Conservation (phyloP, 64 coral and sea anemone genomes). For the Dendrophyllia cribrosa region DNA sequence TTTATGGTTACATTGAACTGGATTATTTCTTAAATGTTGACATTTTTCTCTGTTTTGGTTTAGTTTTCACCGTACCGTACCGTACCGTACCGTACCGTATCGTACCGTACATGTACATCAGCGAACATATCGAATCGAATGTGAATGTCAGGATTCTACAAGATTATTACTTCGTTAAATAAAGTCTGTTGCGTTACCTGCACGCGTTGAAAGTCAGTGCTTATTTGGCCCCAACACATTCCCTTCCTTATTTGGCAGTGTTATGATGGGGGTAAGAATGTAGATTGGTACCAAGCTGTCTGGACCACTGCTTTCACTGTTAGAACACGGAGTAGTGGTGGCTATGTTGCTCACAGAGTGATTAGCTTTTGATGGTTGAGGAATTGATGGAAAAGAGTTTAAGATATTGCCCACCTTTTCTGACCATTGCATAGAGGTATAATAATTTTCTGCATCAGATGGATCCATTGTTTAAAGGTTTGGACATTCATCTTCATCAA, state of each 20-base stretch:
- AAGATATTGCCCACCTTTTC: neutral
- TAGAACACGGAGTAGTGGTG: neutral
- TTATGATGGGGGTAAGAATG: neutral
- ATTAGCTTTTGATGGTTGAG: neutral
- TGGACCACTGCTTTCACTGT: neutral
- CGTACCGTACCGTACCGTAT: no score
- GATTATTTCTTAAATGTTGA: neutral
- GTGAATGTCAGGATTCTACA: no score
- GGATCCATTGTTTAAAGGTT: no score
- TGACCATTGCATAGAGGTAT: neutral
- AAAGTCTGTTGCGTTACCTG: no score
- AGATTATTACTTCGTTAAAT: no score
- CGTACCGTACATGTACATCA: no score
- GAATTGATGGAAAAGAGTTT: neutral
- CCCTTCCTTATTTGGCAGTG: neutral
- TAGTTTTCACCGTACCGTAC: constrained; percentile 10
- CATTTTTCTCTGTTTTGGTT: neutral
- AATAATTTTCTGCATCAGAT: neutral
- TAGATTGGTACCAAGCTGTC: no score
- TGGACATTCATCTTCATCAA: neutral
- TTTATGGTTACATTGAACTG: neutral
- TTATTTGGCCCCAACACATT: no score
- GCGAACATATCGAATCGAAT: no score
- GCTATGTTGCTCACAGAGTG: neutral
- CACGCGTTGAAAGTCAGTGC: no score